These are phyloP conservation scores for Sander vitreus DNA, from an alignment of 2,113 vertebrate species.

Conservation along the genomic window DNA sequence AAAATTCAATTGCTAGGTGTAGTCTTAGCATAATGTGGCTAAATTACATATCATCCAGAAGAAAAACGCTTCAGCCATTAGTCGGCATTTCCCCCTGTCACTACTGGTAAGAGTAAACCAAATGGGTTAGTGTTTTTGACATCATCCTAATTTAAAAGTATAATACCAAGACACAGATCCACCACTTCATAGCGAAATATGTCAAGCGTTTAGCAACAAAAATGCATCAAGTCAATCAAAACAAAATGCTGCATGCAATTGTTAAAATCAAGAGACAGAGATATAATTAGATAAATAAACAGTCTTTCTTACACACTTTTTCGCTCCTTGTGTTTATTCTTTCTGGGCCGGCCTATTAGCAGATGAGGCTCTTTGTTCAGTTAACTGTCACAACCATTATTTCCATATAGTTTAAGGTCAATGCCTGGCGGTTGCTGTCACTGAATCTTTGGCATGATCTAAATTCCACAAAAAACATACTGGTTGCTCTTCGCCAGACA, in stretches of 20 bases:
- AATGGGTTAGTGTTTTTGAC: not conserved
- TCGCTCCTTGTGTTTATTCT: not conserved
- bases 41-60: not conserved
- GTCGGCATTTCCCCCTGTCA: not conserved
- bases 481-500: constrained; percentile 6
- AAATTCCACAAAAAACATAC: constrained; percentile 15
- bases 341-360: not conserved
- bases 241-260: not conserved
- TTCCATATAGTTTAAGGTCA: constrained; percentile 24
- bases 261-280: not conserved
- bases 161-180: not conserved
- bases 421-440: not conserved
- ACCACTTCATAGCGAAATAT: not conserved
- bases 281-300: not conserved
- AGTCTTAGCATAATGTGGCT: not conserved
- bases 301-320: not conserved
- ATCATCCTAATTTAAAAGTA: not conserved
- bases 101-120: not conserved
- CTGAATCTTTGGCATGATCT: not conserved
- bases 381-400: constrained; percentile 24
- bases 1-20: not conserved
- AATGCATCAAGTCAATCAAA: not conserved
- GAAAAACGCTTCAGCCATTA: constrained; percentile 9
- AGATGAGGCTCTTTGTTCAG: not conserved
- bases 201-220: not conserved